Evolutionary conservation across 2,113 vertebrate genomes (phyloP).

Genomic region (Dicaeum eximium): DNA sequence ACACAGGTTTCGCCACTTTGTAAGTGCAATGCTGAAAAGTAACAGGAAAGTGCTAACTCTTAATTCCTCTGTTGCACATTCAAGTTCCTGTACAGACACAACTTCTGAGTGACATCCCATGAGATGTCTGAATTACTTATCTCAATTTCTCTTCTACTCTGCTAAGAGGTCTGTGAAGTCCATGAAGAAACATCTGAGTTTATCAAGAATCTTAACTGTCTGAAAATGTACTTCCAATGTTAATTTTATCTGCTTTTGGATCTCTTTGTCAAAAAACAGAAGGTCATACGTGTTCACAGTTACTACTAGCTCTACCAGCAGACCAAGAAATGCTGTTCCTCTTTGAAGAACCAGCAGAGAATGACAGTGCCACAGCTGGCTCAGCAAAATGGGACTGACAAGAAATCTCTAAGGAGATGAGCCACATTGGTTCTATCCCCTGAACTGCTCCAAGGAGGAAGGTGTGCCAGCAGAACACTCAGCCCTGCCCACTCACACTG

Average conservation of each 20-base stretch:
- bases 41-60: neutral
- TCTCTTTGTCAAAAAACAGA: neutral
- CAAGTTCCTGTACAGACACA: fast-evolving
- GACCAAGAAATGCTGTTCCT: neutral
- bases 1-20: neutral
- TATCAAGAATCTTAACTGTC: neutral
- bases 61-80: neutral
- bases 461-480: neutral
- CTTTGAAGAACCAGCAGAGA: neutral
- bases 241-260: neutral
- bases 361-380: neutral
- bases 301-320: neutral
- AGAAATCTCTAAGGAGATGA: neutral
- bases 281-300: neutral
- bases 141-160: neutral
- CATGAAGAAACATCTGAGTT: neutral
- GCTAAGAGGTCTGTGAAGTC: neutral
- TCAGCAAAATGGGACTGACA: neutral
- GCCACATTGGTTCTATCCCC: neutral
- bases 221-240: neutral
- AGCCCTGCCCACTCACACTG: neutral
- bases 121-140: neutral
- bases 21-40: neutral
- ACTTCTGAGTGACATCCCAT: neutral
- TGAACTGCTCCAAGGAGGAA: neutral